These are phyloP conservation scores for Agrilus cyanescens DNA, from an alignment of 2,888 invertebrate genomes.

Conservation along the genomic window DNA sequence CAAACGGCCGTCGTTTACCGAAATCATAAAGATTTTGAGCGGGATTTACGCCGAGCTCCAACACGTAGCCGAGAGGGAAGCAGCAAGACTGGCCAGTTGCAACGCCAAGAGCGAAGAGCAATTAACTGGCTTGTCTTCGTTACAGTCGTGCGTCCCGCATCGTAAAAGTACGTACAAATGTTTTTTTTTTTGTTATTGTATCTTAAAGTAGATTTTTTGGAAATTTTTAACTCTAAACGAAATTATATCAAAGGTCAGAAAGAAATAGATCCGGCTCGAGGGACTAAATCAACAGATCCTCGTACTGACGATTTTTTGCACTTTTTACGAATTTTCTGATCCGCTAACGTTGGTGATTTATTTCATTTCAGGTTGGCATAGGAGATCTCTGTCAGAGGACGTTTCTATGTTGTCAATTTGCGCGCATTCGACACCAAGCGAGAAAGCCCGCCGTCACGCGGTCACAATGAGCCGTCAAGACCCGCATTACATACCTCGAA, in stretches of 20 bases:
- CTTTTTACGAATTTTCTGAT: no score
- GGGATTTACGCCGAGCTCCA: constrained; percentile 40
- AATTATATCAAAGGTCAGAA: no score
- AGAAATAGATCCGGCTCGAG: no score
- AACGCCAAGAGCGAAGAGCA: constrained; percentile 40
- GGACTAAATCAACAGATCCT: no score
- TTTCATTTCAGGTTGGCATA: constrained; percentile 45
- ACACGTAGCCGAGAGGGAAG: constrained; percentile 19
- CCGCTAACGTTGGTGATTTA: constrained; percentile 3
- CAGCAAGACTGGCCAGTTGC: constrained; percentile 21
- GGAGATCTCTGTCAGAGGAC: constrained; percentile 65
- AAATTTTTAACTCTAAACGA: no score
- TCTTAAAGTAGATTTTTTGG: no score
- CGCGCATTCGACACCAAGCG: constrained; percentile 53
- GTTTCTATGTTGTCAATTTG: constrained; percentile 47
- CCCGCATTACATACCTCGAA: constrained; percentile 64
- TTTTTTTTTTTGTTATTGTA: no score
- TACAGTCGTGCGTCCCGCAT: constrained; percentile 24
- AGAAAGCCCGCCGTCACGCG: constrained; percentile 62
- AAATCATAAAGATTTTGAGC: constrained; percentile 57
- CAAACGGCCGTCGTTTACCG: constrained; percentile 77
- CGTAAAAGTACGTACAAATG: constrained; percentile 24
- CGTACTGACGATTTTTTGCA: no score
- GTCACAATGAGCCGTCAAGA: constrained; percentile 75
- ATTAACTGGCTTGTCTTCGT: constrained; percentile 26